Base-by-base conservation (phyloP, 30 jellyfish, hydroid and myxozoan genomes). In the Turritopsis dohrnii region DNA sequence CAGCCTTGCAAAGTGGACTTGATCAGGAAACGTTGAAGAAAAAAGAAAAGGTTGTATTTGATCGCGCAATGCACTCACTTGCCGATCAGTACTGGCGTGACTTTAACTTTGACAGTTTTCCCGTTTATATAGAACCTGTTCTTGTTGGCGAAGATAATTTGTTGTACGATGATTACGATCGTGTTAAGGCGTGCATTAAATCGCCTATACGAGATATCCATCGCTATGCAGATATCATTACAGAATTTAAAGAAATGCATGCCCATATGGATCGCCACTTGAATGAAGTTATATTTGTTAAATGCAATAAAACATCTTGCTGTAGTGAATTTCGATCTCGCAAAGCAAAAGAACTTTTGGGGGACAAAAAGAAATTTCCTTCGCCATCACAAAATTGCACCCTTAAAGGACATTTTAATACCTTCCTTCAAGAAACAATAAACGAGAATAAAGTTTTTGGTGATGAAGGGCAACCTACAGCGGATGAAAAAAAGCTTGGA, bases 41-140 rank as follows among this genome's bases (percentile, higher is more conserved):
- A 7, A 83, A 83, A 28, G 89, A 83, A 27, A 79, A 66, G 5
- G 28, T 13, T 72, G 86, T 83, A 8, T 83, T 83, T 52, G 80
- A 83, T 77, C 21, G 65, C 3, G 89, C 85, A 9, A 83, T 83
- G 87, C 22, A 83, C n/a, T n/a, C n/a, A n/a, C n/a, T n/a, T n/a
- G n/a, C n/a, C n/a, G n/a, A n/a, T n/a, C n/a, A n/a, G n/a, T n/a
- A 54, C 72, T 54, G 72, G 72, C 19, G n/a, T 54, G 72, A 18
- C 72, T n/a, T 54, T 54, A 54, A 18, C 72, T 54, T 54, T n/a
- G 72, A 54, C 72, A 54, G 72, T 54, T n/a, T 16, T 54, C 72
- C 72, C 72, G n/a, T 54, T n/a, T 18, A 54, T n/a, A 54, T n/a
- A 54, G n/a, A 54, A n/a, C 19, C n/a, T 16, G 72, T 54, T 18